Conservation (phyloP, 2,797 vertebrate genomes). For the Oophaga sylvatica region DNA sequence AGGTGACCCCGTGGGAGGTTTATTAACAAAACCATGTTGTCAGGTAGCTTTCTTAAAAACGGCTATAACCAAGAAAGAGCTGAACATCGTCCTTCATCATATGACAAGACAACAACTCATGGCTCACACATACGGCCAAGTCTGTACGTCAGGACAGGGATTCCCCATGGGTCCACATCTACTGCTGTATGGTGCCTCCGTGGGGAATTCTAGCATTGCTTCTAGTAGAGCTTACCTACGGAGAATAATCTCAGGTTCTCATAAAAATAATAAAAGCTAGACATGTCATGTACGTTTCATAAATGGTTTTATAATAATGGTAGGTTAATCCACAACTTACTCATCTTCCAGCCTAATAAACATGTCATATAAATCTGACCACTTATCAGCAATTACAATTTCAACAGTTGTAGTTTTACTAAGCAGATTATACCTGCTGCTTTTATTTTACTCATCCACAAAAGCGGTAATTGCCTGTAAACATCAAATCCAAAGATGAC, state of each 20-base stretch:
- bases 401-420: neutral
- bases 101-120: neutral
- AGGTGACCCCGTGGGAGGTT: too few species aligned
- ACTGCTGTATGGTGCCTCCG: too few species aligned
- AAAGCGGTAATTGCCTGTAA: neutral
- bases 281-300: neutral
- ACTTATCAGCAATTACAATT: neutral
- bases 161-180: too few species aligned
- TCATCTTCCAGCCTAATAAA: neutral
- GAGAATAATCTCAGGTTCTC: too few species aligned
- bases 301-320: neutral
- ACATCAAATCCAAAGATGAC: neutral
- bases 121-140: neutral
- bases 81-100: neutral
- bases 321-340: neutral
- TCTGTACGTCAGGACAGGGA: too few species aligned
- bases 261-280: too few species aligned
- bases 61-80: neutral
- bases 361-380: neutral
- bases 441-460: neutral
- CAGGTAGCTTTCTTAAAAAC: neutral
- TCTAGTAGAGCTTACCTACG: too few species aligned
- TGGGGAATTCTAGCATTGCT: too few species aligned
- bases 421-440: neutral
- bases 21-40: neutral